Conservation (phyloP, 2,113 vertebrate species). For the Pitta sordida region DNA sequence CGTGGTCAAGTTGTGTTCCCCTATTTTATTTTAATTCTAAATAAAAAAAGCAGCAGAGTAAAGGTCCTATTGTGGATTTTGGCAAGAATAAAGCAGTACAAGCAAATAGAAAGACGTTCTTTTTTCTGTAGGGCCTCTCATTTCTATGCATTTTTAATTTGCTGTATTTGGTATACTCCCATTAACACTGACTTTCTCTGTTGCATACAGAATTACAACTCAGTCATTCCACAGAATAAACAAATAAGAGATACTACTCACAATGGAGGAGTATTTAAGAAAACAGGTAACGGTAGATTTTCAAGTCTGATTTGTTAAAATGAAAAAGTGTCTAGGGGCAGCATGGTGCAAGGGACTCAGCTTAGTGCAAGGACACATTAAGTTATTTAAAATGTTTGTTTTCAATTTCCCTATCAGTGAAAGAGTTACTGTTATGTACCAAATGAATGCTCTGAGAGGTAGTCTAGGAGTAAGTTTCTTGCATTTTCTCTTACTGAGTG, state of each 20-base stretch:
- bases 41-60: neutral
- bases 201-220: neutral
- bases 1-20: neutral
- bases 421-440: neutral
- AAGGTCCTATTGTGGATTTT: neutral
- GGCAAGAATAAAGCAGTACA: neutral
- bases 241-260: too few relatives aligned
- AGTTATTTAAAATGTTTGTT: neutral
- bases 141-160: neutral
- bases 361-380: neutral
- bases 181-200: neutral
- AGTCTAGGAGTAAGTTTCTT: neutral
- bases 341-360: neutral
- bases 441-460: neutral
- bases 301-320: neutral
- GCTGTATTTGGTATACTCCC: neutral
- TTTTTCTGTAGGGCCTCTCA: neutral
- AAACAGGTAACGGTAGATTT: neutral
- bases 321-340: neutral
- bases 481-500: neutral
- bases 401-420: neutral
- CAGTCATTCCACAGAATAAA: neutral
- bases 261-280: neutral
- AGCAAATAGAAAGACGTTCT: neutral
- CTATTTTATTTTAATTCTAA: slow-evolving; percentile 15